phyloP scores from a whole-genome alignment of 1,140 invertebrate genomes.

The Meteorus sp. region DNA sequence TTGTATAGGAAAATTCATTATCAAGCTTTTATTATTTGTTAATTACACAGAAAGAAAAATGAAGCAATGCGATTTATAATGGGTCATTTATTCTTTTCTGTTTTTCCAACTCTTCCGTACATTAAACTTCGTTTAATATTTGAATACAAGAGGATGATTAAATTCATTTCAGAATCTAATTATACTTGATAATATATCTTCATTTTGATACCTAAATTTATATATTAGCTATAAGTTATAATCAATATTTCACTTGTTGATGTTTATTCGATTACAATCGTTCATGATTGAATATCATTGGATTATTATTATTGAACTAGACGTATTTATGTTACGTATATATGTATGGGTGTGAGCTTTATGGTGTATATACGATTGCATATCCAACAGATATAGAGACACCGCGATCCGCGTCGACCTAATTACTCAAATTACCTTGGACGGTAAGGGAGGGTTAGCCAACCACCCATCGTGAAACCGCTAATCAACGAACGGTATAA shows the following conservation, averaged over 20 bases:
- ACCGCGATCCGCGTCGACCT: conserved; percentile 36
- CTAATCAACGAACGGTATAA: conserved; percentile 32
- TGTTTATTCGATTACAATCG: conserved; percentile 22
- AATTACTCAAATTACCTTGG: conserved; percentile 44
- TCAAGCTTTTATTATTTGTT: no score
- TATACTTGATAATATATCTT: no score
- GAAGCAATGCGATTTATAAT: no score
- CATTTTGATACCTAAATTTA: background rate
- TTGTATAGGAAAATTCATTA: conserved; percentile 16
- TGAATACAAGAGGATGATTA: no score
- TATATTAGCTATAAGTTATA: background rate
- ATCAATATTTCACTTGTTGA: conserved; percentile 28
- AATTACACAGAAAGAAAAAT: no score
- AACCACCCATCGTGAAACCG: conserved; percentile 27
- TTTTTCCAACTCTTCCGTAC: no score
- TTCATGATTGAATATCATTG: conserved; percentile 26
- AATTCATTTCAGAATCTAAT: no score
- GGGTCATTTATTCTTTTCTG: no score
- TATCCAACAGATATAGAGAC: background rate
- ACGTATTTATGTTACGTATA: background rate
- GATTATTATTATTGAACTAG: no score
- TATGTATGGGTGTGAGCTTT: conserved; percentile 1
- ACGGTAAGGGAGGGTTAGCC: conserved; percentile 29
- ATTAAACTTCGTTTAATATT: no score
- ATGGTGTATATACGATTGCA: background rate